phyloP scores from a whole-genome alignment of 2,797 vertebrate species.

The Acanthiza pusilla region DNA sequence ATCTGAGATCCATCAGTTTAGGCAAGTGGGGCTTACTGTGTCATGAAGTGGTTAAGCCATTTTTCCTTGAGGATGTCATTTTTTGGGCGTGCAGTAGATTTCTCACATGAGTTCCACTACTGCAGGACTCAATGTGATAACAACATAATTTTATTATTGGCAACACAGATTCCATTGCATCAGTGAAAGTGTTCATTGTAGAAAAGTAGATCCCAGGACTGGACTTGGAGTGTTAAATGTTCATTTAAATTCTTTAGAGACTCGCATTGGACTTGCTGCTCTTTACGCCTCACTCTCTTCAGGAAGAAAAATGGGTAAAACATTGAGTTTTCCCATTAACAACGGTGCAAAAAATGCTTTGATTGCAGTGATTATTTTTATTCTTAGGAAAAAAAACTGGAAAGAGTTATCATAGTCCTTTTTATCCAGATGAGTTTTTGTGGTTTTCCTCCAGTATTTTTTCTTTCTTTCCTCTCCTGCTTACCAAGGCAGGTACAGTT shows the following conservation, averaged over 20 bases:
- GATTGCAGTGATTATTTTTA: not conserved
- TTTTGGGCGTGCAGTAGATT: not conserved
- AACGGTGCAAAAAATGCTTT: not conserved
- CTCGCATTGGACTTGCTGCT: not conserved
- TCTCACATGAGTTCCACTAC: not conserved
- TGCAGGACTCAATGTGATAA: not conserved
- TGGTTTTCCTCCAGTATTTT: not conserved
- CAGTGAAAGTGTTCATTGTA: not conserved
- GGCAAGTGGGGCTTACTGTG: not conserved
- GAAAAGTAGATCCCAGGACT: not conserved
- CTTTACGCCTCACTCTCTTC: not conserved
- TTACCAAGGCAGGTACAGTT: not conserved
- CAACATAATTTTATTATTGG: not conserved
- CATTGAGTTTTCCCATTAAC: not conserved
- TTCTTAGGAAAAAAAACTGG: not conserved
- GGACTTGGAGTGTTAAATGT: not conserved
- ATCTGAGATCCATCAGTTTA: not conserved
- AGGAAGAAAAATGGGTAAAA: not conserved
- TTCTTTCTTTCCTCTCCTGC: not conserved
- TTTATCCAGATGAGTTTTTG: not conserved
- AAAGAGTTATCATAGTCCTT: not conserved
- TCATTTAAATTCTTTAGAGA: not conserved
- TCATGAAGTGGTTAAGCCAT: not conserved
- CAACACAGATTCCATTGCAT: not conserved
- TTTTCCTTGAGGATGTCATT: not conserved